A percentile compares a stretch with the other conserved stretches of the same genome.
Evolutionary conservation across 2,797 vertebrate genomes (phyloP).

Genomic region (Pelochelys cantorii): DNA sequence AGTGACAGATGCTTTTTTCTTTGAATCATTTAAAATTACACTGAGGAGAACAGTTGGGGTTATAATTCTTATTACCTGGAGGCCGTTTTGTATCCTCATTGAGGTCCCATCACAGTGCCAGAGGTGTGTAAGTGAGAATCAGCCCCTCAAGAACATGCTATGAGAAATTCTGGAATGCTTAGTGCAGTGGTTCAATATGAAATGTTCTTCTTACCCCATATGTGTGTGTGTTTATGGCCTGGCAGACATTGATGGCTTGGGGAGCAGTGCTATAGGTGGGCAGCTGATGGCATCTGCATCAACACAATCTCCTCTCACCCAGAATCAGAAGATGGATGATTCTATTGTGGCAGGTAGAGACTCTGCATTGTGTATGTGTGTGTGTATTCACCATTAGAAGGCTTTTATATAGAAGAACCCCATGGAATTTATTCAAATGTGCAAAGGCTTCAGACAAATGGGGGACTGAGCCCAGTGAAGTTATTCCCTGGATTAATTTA

Average conservation of each 20-base stretch:
- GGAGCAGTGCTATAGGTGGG: conserved; percentile 94
- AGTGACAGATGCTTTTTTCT: not conserved
- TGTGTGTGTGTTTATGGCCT: conserved; percentile 30
- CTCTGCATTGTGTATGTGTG: not conserved
- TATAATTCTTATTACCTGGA: not conserved
- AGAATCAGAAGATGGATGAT: conserved; percentile 84
- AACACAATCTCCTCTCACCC: conserved; percentile 85
- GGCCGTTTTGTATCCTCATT: not conserved
- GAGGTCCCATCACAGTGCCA: not conserved
- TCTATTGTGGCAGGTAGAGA: conserved; percentile 88
- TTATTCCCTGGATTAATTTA: not conserved
- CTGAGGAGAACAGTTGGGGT: not conserved
- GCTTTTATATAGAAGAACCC: not conserved
- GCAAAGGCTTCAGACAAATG: not conserved
- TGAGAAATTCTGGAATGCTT: not conserved
- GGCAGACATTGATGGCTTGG: conserved; percentile 94
- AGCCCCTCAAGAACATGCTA: not conserved
- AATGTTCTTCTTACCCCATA: not conserved
- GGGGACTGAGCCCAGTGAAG: not conserved
- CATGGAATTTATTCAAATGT: not conserved
- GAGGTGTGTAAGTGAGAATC: not conserved
- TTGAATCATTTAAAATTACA: not conserved
- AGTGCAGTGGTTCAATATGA: not conserved
- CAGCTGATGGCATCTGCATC: conserved; percentile 91
- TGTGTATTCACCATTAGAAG: not conserved